A percentile compares a stretch with the other conserved stretches of the same genome.
These are phyloP conservation scores for Gastrophysa polygoni DNA, from an alignment of 2,888 invertebrate genomes.

Conservation along the genomic window DNA sequence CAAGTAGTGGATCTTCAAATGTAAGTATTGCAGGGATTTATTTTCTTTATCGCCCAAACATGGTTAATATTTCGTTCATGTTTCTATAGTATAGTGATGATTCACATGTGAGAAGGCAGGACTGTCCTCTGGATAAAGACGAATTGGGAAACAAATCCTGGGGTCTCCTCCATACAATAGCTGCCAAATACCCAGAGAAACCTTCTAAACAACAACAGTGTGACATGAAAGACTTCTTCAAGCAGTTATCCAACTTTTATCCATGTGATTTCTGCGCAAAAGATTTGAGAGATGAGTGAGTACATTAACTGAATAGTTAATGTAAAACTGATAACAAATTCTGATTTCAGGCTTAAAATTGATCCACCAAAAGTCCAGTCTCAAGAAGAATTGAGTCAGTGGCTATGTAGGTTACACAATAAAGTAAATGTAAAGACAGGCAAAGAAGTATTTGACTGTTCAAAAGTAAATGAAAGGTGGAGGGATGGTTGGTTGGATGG, in stretches of 20 bases:
- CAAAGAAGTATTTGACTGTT: conserved; percentile 92
- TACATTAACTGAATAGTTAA: neutral
- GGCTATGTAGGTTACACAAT: conserved; percentile 95
- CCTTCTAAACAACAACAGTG: conserved; percentile 74
- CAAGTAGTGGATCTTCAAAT: conserved; percentile 19
- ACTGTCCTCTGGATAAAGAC: conserved; percentile 81
- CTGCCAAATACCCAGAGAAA: conserved; percentile 88
- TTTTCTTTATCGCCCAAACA: conserved; percentile 1
- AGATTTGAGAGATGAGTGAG: conserved; percentile 86
- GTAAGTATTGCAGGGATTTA: conserved; percentile 16
- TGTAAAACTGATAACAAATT: neutral
- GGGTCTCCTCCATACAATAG: conserved; percentile 96
- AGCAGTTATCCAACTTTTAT: conserved; percentile 85
- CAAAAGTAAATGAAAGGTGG: conserved; percentile 90
- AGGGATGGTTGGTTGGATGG: conserved; percentile 93
- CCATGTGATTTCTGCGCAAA: conserved; percentile 91
- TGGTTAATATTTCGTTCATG: neutral
- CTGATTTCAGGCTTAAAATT: conserved; percentile 65
- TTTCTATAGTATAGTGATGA: conserved; percentile 8
- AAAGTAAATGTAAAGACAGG: conserved; percentile 87
- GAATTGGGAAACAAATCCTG: conserved; percentile 83
- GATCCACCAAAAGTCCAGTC: conserved; percentile 76
- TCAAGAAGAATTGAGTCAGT: conserved; percentile 73
- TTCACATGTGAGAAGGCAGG: conserved; percentile 48
- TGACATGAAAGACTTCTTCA: conserved; percentile 83